These are phyloP conservation scores for Norana najaformis DNA, from an alignment of 2,888 invertebrate genomes.

Conservation along the genomic window DNA sequence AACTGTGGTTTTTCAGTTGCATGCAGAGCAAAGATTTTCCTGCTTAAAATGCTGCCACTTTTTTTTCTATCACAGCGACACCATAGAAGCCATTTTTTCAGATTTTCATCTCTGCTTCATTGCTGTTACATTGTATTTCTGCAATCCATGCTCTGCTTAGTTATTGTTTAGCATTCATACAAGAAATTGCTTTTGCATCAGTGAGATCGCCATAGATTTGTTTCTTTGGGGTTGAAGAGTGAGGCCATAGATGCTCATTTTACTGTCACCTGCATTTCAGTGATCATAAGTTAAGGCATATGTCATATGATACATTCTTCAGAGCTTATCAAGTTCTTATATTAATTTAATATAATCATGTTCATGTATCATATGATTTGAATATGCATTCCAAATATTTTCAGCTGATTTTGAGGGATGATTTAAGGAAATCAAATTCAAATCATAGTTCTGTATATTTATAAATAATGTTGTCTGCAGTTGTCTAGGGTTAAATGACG, in stretches of 20 bases:
- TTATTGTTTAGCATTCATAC: background rate
- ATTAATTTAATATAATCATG: no score
- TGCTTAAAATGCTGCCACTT: background rate
- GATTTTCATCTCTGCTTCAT: background rate
- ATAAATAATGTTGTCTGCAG: no score
- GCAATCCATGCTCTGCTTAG: no score
- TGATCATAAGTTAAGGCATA: background rate
- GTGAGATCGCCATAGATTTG: background rate
- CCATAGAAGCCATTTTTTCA: background rate
- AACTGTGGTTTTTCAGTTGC: background rate
- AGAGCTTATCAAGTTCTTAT: background rate
- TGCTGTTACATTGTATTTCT: no score
- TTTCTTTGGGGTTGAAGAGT: background rate
- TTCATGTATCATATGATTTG: background rate
- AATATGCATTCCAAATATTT: background rate
- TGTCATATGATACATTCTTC: background rate
- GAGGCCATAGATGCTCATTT: background rate
- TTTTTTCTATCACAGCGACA: no score
- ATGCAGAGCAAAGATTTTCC: background rate
- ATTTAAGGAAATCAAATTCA: background rate
- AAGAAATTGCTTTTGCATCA: background rate
- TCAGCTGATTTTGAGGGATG: background rate
- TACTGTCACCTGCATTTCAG: background rate
- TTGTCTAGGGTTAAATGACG: background rate
- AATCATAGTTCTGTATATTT: background rate